Evolutionary conservation across 1,140 invertebrate genomes (phyloP).

Genomic region (Pantala flavescens): DNA sequence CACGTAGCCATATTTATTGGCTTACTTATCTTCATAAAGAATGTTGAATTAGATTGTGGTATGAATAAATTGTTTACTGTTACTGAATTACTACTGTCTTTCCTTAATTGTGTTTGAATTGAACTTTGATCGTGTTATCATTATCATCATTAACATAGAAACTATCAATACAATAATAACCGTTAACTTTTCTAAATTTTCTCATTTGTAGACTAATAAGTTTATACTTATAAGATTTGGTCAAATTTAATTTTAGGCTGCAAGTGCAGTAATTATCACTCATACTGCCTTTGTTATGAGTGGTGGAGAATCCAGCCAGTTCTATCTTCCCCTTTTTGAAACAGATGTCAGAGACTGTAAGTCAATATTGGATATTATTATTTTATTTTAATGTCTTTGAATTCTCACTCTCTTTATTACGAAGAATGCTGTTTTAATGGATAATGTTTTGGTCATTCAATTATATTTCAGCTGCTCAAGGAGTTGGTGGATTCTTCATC

Average conservation of each 20-base stretch:
- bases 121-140: too few species aligned
- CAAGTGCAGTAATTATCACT: slow-evolving; percentile 62
- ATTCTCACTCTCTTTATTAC: too few species aligned
- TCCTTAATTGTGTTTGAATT: too few species aligned
- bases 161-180: too few species aligned
- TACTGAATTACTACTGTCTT: neutral
- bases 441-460: neutral
- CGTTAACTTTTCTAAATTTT: too few species aligned
- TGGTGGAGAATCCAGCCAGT: slow-evolving; percentile 74
- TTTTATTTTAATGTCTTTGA: slow-evolving; percentile 12
- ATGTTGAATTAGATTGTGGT: neutral
- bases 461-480: slow-evolving; percentile 55
- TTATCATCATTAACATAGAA: too few species aligned
- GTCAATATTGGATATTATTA: slow-evolving; percentile 29
- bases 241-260: slow-evolving; percentile 38
- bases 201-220: too few species aligned
- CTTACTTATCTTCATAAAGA: neutral
- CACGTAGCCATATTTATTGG: neutral
- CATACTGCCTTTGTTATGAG: slow-evolving; percentile 60
- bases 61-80: too few species aligned
- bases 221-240: too few species aligned
- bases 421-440: too few species aligned
- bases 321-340: slow-evolving; percentile 80
- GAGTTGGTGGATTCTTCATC: slow-evolving; percentile 60
- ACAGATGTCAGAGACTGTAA: slow-evolving; percentile 66